Evolutionary conservation across 2,113 vertebrate species (phyloP).

Genomic region (Cairina moschata): DNA sequence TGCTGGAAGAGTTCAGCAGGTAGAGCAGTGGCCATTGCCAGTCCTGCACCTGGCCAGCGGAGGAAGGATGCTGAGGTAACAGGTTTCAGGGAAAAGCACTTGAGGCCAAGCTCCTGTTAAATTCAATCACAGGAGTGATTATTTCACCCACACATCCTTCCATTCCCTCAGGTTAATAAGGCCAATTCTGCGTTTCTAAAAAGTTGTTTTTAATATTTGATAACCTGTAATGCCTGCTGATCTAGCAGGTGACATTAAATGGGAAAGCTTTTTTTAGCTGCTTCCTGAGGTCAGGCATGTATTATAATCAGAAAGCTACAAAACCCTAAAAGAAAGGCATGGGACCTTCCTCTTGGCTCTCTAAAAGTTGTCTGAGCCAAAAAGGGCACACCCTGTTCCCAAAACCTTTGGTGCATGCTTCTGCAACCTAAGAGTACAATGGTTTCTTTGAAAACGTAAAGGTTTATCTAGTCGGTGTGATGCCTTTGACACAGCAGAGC

Average conservation of each 20-base stretch:
- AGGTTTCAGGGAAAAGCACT: background rate
- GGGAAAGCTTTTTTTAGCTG: background rate
- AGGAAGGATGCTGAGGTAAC: background rate
- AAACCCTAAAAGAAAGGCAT: background rate
- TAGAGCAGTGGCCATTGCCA: background rate
- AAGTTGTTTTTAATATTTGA: background rate
- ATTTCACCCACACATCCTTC: background rate
- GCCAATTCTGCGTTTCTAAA: background rate
- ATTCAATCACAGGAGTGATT: background rate
- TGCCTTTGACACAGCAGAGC: background rate
- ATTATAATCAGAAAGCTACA: slow-evolving; percentile 9
- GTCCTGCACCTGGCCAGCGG: background rate
- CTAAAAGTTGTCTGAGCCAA: background rate
- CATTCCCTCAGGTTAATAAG: background rate
- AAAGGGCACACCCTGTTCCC: background rate
- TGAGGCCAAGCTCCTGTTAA: background rate
- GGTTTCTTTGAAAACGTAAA: slow-evolving; percentile 6
- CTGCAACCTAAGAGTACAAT: background rate
- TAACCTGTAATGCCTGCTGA: background rate
- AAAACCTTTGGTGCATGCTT: background rate
- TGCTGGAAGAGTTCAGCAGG: background rate
- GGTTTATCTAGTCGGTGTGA: background rate
- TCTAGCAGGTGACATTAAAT: background rate
- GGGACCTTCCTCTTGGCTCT: background rate
- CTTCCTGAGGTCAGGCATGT: background rate